These are phyloP conservation scores for Sphaerophoria taeniata DNA, from an alignment of 2,888 invertebrate genomes.

Conservation along the genomic window DNA sequence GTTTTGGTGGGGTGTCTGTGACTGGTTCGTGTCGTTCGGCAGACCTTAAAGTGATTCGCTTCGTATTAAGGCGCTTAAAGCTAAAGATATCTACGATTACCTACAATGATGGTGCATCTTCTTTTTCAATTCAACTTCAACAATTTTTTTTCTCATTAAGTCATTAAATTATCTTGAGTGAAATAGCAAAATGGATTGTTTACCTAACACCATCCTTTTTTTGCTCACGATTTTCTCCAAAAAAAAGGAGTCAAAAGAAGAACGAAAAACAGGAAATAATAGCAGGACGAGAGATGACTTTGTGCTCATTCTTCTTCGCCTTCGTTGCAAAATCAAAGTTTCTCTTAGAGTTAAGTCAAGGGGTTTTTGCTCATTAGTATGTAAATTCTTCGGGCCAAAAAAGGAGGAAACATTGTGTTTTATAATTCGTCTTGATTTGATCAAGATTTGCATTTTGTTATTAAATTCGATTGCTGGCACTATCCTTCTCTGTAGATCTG, in stretches of 20 bases:
- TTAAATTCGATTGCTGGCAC: slow-evolving; percentile 59
- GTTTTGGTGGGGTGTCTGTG: neutral
- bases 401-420: slow-evolving; percentile 34
- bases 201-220: slow-evolving; percentile 73
- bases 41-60: slow-evolving; percentile 50
- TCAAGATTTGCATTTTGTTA: slow-evolving; percentile 67
- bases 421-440: slow-evolving; percentile 58
- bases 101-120: slow-evolving; percentile 19
- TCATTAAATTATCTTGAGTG: slow-evolving; percentile 74
- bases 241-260: neutral
- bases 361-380: slow-evolving; percentile 71
- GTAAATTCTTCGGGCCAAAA: slow-evolving; percentile 50
- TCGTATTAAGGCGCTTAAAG: slow-evolving; percentile 16
- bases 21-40: neutral
- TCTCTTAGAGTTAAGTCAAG: slow-evolving; percentile 46
- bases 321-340: slow-evolving; percentile 39
- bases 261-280: slow-evolving; percentile 3
- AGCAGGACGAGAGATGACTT: neutral
- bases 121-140: slow-evolving; percentile 10
- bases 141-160: slow-evolving; percentile 65
- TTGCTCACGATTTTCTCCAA: slow-evolving; percentile 51
- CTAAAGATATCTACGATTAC: slow-evolving; percentile 39
- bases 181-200: slow-evolving; percentile 63
- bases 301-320: neutral
- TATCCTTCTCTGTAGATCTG: neutral